Evolutionary conservation across 2,888 invertebrate species (phyloP), one percentile per base, ranked within the genome.

Genomic region (Polyommatus icarus): DNA sequence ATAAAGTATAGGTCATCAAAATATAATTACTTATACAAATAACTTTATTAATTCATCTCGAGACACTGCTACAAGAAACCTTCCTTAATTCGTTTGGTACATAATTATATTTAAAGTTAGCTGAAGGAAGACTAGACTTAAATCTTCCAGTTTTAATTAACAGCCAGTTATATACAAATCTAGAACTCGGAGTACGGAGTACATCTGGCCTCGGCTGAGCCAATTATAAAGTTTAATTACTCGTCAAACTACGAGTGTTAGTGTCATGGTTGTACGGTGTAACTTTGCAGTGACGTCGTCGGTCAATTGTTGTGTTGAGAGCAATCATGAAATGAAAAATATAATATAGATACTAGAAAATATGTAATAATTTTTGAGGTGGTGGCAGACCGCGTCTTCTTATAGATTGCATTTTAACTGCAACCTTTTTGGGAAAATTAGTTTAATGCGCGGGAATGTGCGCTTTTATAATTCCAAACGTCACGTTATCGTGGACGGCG

Each of bases 151-250:
- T 50, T 75, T 75, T 75, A 75, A 75, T 75, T 75, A 75, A 75
- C 54, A 75, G 46, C 29, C 50, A 50, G 50, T 75, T 29, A 24
- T 73, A 46, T 46, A 46, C 7, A 50, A 15, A 75, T 75, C 24
- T 75, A 50, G 29, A 75, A 50, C 75, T 24, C 29, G 10, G 59
- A 77, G 73, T 59, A 40, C 29, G 10, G 59, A 77, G 73, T 59
- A 40, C 40, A 72, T 72, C 80, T 84, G 84, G 83, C 83, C 84
- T 82, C 83, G 79, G 80, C 79, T 82, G 82, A 85, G 85, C 86
- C 86, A 88, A 88, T 88, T 88, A 88, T 83, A 87, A 88, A 88
- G 85, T 88, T 88, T 86, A 87, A 88, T 88, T 87, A 86, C 86
- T 85, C 84, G 84, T 83, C 84, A 84, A 79, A 80, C 67, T 79